Evolutionary conservation across 2,888 invertebrate genomes (phyloP).

Genomic region (Acanthacorydalis orientalis): DNA sequence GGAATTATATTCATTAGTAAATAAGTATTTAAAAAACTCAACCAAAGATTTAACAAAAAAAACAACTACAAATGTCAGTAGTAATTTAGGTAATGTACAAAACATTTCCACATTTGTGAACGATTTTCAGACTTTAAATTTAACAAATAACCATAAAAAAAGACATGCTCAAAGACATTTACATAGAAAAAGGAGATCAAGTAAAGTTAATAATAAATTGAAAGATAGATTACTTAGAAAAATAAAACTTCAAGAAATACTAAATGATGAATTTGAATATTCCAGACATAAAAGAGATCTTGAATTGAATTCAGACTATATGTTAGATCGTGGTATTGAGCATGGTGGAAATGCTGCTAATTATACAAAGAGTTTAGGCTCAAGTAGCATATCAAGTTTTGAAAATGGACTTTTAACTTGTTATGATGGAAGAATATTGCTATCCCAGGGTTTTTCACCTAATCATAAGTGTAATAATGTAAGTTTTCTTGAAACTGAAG

Average conservation of each 20-base stretch:
- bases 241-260: slow-evolving; percentile 3
- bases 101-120: not conserved
- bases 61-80: slow-evolving; percentile 1
- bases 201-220: not conserved
- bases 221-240: slow-evolving; percentile 9
- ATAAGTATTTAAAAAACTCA: slow-evolving; percentile 16
- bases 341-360: slow-evolving; percentile 61
- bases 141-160: slow-evolving; percentile 8
- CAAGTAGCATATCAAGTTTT: slow-evolving; percentile 65
- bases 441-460: slow-evolving; percentile 52
- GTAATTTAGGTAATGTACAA: not conserved
- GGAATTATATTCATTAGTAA: not conserved
- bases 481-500: slow-evolving; percentile 47
- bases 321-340: slow-evolving; percentile 55
- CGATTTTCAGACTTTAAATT: not conserved
- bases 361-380: slow-evolving; percentile 31
- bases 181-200: not conserved
- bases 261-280: slow-evolving; percentile 9
- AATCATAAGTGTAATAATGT: slow-evolving; percentile 50
- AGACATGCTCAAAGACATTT: slow-evolving; percentile 10
- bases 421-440: slow-evolving; percentile 57
- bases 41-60: slow-evolving; percentile 14
- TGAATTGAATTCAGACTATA: slow-evolving; percentile 16
- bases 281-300: slow-evolving; percentile 19
- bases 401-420: slow-evolving; percentile 60